Evolutionary conservation across 2,888 invertebrate species (phyloP).

Genomic region (Sphaerophoria taeniata): DNA sequence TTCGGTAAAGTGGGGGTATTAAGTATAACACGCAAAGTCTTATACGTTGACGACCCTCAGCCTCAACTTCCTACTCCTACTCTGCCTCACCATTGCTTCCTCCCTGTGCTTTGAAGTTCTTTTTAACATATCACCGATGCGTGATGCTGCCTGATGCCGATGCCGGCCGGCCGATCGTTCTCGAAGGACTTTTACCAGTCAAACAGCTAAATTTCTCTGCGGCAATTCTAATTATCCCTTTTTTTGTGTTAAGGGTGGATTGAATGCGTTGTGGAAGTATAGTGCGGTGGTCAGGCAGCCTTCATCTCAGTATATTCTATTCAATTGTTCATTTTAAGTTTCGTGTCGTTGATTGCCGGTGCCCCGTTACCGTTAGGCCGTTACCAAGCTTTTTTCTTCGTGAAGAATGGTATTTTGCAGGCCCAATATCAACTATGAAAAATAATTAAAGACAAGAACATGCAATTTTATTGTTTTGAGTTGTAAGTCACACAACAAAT

Average conservation of each 20-base stretch:
- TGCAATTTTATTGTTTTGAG: no score
- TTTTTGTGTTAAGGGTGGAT: conserved; percentile 27
- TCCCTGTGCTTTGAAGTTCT: not conserved
- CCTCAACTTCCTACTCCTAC: conserved; percentile 6
- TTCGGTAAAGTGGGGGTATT: conserved; percentile 35
- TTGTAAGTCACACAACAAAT: no score
- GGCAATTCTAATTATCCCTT: conserved; percentile 63
- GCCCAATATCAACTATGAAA: no score
- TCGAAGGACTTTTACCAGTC: conserved; percentile 35
- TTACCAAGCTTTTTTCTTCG: no score
- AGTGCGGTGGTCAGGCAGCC: conserved; percentile 18
- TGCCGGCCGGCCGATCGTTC: not conserved
- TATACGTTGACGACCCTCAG: conserved; percentile 14
- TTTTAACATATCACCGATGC: not conserved
- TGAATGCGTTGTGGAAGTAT: not conserved
- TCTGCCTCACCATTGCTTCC: not conserved
- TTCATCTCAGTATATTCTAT: conserved; percentile 34
- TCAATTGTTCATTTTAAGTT: conserved; percentile 57
- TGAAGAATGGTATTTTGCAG: no score
- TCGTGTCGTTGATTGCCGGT: no score
- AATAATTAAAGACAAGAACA: no score
- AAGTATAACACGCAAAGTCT: conserved; percentile 44
- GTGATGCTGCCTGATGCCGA: not conserved
- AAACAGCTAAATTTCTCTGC: conserved; percentile 61
- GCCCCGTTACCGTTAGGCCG: no score